Conservation (phyloP, 2,888 invertebrate species). For the Adelphocoris suturalis region DNA sequence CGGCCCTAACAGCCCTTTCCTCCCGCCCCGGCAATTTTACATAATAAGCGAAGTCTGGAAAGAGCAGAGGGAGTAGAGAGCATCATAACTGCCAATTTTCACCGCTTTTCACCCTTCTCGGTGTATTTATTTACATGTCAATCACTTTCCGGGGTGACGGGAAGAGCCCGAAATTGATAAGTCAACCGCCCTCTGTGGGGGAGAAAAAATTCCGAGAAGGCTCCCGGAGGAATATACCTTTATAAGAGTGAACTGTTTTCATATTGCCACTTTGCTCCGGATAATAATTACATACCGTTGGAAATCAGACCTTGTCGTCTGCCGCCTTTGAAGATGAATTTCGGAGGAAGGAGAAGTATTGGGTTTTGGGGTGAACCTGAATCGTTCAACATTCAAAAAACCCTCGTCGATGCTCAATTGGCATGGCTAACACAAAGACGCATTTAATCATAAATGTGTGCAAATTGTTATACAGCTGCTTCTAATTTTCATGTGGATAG, state of each 20-base stretch:
- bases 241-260: constrained; percentile 6
- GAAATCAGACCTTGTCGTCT: not conserved
- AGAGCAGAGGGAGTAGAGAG: constrained; percentile 16
- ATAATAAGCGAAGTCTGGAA: constrained; percentile 44
- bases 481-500: too few species aligned
- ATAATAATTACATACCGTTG: constrained; percentile 21
- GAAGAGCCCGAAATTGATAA: constrained; percentile 50
- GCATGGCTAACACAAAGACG: too few species aligned
- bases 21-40: constrained; percentile 60
- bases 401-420: too few species aligned
- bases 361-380: not conserved
- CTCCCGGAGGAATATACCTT: not conserved
- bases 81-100: constrained; percentile 63
- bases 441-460: too few species aligned
- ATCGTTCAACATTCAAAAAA: not conserved
- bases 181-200: constrained; percentile 41
- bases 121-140: constrained; percentile 66
- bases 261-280: constrained; percentile 5
- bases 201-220: not conserved
- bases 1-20: constrained; percentile 55
- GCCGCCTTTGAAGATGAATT: constrained; percentile 8
- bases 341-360: not conserved
- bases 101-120: constrained; percentile 1
- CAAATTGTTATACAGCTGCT: too few species aligned
- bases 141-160: constrained; percentile 37